These are phyloP conservation scores for Gnatocerus cornutus DNA, from an alignment of 2,888 invertebrate genomes.

Conservation along the genomic window DNA sequence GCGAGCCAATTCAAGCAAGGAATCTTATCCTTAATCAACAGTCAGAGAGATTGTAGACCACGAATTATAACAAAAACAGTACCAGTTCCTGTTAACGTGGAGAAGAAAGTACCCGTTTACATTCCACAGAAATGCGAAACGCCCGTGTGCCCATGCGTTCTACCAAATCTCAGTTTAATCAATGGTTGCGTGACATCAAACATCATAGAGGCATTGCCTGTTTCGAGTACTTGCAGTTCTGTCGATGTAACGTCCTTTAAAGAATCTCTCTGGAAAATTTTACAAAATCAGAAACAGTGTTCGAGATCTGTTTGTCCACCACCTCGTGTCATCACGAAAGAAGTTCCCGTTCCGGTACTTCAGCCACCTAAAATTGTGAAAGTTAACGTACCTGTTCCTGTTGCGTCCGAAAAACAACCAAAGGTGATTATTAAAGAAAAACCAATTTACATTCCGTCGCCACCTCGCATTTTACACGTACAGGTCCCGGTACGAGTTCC, in stretches of 20 bases:
- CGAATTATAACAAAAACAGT: neutral
- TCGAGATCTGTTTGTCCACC: neutral
- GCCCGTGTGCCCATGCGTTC: neutral
- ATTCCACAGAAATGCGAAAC: constrained; percentile 8
- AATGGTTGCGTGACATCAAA: constrained; percentile 7
- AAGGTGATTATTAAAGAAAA: neutral
- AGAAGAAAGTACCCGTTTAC: neutral
- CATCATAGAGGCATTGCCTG: neutral
- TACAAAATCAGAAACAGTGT: neutral
- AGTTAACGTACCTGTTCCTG: neutral
- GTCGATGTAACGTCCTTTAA: constrained; percentile 8
- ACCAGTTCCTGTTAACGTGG: neutral
- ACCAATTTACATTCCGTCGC: neutral
- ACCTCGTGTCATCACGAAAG: neutral
- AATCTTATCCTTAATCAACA: neutral
- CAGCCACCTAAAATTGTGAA: constrained; percentile 29
- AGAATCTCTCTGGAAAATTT: constrained; percentile 5
- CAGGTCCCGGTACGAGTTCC: neutral
- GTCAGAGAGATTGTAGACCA: constrained; percentile 9
- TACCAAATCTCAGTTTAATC: constrained; percentile 1
- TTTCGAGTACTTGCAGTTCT: neutral
- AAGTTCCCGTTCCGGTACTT: neutral
- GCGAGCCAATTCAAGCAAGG: neutral
- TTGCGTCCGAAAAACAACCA: neutral
- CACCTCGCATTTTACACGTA: neutral